Evolutionary conservation across 2,888 invertebrate genomes (phyloP), one percentile per base, ranked within the genome.

Genomic region (Lamproptera curius): DNA sequence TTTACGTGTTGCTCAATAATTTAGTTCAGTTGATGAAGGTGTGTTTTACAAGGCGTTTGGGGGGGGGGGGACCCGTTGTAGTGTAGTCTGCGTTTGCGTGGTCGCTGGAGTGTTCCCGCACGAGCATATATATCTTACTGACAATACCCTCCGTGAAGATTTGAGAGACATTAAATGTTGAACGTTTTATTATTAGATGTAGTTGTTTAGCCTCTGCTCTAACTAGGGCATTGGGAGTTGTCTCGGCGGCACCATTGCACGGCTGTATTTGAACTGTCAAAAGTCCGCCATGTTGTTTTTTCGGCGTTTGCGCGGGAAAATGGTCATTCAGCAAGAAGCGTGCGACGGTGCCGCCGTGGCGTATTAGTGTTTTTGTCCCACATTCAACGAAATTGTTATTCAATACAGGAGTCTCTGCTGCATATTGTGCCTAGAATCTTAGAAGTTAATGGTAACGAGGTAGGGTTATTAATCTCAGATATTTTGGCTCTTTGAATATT

Each of bases 391-490:
- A 80, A 79, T 79, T 82, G 79, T 83, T 83, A 83, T 81, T 75
- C 82, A 81, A 47, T 86, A 88, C 88, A 86, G 87, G 87, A 86
- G 84, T 86, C 81, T 86, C 86, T 87, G 86, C 86, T 87, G 88
- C 85, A 88, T 87, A 87, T 88, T 88, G 88, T n/a, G n/a, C n/a
- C 88, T 88, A 88, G 88, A 88, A 88, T 87, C 83, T 86, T 88
- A 88, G 88, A 87, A 77, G 79, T 87, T 86, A 87, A 84, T 82
- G 79, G 84, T 86, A 84, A 85, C 82, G 84, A 84, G 81, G 85
- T 87, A 87, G 87, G 83, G 77, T 84, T 82, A n/a, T n/a, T n/a
- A 83, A 86, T 86, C 86, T 87, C 87, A 87, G 77, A 83, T 81
- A 82, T 85, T 86, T 87, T 85, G 85, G 86, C 86, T 86, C 86